Conservation (phyloP, 2,888 invertebrate genomes). For the Eugnorisma glareosa region DNA sequence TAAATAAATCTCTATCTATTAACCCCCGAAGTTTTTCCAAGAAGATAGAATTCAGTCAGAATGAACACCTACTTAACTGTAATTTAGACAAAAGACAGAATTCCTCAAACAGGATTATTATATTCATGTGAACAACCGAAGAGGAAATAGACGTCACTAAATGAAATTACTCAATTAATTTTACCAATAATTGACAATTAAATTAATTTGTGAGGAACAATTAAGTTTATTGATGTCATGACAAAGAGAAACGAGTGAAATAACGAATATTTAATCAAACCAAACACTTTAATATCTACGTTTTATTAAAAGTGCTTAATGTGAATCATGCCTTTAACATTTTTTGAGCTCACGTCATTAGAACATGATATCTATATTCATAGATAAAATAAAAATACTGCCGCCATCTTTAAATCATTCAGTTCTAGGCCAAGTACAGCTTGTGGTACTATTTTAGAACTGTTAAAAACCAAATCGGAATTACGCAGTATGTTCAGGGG, state of each 20-base stretch:
- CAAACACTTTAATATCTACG: not conserved
- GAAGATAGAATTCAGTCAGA: not conserved
- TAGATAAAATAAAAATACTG: not conserved
- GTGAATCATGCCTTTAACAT: not conserved
- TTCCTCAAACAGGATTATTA: not conserved
- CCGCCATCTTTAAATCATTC: not conserved
- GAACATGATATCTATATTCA: not conserved
- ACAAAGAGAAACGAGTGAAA: slow-evolving; percentile 5
- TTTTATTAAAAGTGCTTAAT: too few relatives aligned
- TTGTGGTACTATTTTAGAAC: too few relatives aligned
- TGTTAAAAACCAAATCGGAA: not conserved
- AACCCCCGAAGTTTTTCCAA: not conserved
- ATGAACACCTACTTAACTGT: not conserved
- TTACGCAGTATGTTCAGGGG: too few relatives aligned
- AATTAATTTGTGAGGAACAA: slow-evolving; percentile 7
- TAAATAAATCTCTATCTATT: not conserved
- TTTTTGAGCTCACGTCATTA: not conserved
- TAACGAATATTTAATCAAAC: not conserved
- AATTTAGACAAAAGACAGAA: not conserved
- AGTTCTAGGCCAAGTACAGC: not conserved
- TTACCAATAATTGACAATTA: slow-evolving; percentile 25
- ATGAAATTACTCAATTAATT: slow-evolving; percentile 33
- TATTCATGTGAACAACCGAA: not conserved
- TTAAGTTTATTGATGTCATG: slow-evolving; percentile 21
- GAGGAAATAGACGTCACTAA: not conserved